Evolutionary conservation across 2,797 vertebrate species (phyloP).

Genomic region (Pteropus rufus): DNA sequence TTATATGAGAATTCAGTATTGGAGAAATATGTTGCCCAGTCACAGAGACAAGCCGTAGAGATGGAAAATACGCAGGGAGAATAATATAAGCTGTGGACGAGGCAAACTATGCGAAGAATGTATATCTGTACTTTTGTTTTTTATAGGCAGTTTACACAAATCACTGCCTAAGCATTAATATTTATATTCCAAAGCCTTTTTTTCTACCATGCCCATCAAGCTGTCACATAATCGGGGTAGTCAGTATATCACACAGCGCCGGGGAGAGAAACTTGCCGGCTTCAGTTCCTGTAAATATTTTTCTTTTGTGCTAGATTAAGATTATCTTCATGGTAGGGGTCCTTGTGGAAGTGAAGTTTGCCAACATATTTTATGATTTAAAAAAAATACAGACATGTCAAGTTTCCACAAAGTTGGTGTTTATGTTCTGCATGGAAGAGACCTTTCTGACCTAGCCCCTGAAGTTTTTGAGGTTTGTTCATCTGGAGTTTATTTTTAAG

Average conservation of each 20-base stretch:
- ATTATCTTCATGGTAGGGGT: constrained; percentile 55
- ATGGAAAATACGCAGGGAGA: constrained; percentile 18
- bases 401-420: constrained; percentile 39
- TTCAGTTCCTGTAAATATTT: constrained; percentile 69
- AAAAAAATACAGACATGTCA: constrained; percentile 31
- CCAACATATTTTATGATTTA: constrained; percentile 58
- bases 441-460: constrained; percentile 32
- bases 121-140: constrained; percentile 71
- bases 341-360: constrained; percentile 47
- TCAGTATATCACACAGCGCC: constrained; percentile 66
- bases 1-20: neutral
- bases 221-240: constrained; percentile 68
- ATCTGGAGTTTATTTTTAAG: constrained; percentile 54
- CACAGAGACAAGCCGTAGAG: neutral
- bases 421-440: constrained; percentile 37
- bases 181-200: constrained; percentile 63
- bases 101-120: constrained; percentile 59
- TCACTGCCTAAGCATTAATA: constrained; percentile 74
- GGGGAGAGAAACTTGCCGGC: constrained; percentile 42
- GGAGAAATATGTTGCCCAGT: constrained; percentile 21
- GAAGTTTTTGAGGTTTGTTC: constrained; percentile 56
- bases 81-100: constrained; percentile 47
- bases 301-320: constrained; percentile 66
- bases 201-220: constrained; percentile 70
- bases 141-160: constrained; percentile 69